A percentile compares a stretch with the other conserved stretches of the same genome.
Evolutionary conservation across 2,113 vertebrate species (phyloP).

Genomic region (Cyprinodon brontotheroides): DNA sequence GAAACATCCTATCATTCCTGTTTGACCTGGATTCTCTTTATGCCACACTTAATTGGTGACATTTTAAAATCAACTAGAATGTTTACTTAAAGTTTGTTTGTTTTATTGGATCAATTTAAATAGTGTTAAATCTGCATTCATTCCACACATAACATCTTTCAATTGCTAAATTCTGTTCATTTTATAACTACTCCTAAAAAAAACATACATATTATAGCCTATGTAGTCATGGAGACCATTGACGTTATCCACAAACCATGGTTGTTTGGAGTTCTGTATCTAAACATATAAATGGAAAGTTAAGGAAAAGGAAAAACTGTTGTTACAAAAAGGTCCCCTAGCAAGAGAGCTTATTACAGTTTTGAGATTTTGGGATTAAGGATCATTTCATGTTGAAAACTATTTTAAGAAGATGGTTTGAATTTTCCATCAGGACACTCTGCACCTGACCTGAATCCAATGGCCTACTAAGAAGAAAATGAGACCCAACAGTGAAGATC

Average conservation of each 20-base stretch:
- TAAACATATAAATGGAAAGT: not conserved
- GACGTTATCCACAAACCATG: not conserved
- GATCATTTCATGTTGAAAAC: not conserved
- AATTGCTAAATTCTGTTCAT: not conserved
- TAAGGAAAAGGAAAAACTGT: not conserved
- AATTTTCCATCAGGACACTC: not conserved
- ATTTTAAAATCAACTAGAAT: not conserved
- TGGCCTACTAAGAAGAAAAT: not conserved
- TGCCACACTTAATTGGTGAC: conserved; percentile 2
- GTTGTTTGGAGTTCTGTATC: not conserved
- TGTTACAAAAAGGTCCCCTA: not conserved
- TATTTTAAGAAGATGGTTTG: not conserved
- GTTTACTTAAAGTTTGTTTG: not conserved
- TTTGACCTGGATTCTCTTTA: conserved; percentile 9
- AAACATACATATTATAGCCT: not conserved
- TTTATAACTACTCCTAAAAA: not conserved
- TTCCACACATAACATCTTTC: not conserved
- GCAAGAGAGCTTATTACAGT: not conserved
- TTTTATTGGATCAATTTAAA: not conserved
- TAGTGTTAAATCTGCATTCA: not conserved
- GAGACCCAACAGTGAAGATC: not conserved
- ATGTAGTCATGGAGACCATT: not conserved
- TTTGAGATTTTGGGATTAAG: not conserved
- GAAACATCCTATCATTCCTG: not conserved
- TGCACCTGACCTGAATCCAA: not conserved